Percentiles rank a stretch among this genome's conserved stretches.
Evolutionary conservation across 2,797 vertebrate genomes (phyloP).

Genomic region (Hydrophis major): DNA sequence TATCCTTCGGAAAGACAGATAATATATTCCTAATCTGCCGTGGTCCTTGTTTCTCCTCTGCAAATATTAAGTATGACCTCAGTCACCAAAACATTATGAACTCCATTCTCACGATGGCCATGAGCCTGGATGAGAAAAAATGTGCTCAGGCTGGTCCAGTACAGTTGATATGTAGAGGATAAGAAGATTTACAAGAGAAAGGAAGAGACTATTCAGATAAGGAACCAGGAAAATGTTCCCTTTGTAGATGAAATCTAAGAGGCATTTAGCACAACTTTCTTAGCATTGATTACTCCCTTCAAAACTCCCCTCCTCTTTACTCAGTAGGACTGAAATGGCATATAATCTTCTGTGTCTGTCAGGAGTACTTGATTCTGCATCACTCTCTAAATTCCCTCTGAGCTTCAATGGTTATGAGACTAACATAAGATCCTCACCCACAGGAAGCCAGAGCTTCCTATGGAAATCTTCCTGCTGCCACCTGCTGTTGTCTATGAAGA

Average conservation of each 20-base stretch:
- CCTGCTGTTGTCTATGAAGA: constrained; percentile 41
- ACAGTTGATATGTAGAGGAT: background rate
- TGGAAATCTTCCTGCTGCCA: constrained; percentile 44
- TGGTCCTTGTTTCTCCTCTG: background rate
- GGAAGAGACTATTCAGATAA: background rate
- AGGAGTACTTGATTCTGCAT: constrained; percentile 60
- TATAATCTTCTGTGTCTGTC: constrained; percentile 64
- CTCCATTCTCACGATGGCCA: background rate
- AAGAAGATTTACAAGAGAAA: background rate
- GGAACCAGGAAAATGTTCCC: constrained; percentile 21
- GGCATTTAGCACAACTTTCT: constrained; percentile 43
- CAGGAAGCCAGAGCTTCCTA: constrained; percentile 46
- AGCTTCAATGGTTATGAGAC: constrained; percentile 56
- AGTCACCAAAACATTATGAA: background rate
- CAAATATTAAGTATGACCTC: background rate
- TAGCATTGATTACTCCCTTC: constrained; percentile 30
- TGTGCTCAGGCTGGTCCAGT: background rate
- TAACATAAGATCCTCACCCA: constrained; percentile 46
- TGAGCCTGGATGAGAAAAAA: background rate
- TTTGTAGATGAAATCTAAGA: constrained; percentile 38
- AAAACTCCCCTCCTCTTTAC: background rate
- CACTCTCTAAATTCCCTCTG: constrained; percentile 61
- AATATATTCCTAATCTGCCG: background rate
- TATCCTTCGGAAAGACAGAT: background rate
- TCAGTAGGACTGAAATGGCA: constrained; percentile 53